Base-by-base conservation (phyloP, 2,888 invertebrate species). In the Lacanobia wlatinum region DNA sequence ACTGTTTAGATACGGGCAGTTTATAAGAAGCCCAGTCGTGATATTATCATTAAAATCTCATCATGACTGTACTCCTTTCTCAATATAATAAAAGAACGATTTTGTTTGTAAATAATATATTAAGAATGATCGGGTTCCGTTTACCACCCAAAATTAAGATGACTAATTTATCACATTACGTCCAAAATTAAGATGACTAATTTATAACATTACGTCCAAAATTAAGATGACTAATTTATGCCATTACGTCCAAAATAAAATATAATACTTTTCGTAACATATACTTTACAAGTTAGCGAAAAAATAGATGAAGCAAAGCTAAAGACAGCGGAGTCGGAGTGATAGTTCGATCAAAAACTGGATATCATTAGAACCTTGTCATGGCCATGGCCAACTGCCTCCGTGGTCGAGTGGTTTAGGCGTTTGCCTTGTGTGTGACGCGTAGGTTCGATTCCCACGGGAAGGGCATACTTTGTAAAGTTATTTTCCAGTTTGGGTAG, bases 41-140 rank as follows among this genome's bases (percentile, higher is more conserved):
- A 70, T 77, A 59, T 70, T 82, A 84, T 86, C 85, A 83, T 86
- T 84, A 84, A 83, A 84, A 85, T 84, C 83, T 85, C 82, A 84
- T 87, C 82, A 80, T 72, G 82, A 70, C 74, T 80, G 40, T 71
- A 76, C 62, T 83, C 83, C 73, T 84, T 88, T 85, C 84, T 85
- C 78, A 80, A 84, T 77, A 73, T 65, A 73, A 80, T 71, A 84
- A 83, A 83, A 77, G 10, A 83, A 65, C 18, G 4, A 59, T 53
- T 46, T 58, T 50, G 10, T 50, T 23, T 70, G 56, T n/a, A 28
- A 2, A 28, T 28, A 28, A 28, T 28, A 28, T 58, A 50, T 56
- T 28, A 18, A 4, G 7, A 23, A 62, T 52, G 0, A 8, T 21
- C 53, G 61, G 73, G 72, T 83, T 84, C 81, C 48, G 77, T 76